These are phyloP conservation scores for Amphiprion percula DNA, from an alignment of 2,113 vertebrate species.

Conservation along the genomic window DNA sequence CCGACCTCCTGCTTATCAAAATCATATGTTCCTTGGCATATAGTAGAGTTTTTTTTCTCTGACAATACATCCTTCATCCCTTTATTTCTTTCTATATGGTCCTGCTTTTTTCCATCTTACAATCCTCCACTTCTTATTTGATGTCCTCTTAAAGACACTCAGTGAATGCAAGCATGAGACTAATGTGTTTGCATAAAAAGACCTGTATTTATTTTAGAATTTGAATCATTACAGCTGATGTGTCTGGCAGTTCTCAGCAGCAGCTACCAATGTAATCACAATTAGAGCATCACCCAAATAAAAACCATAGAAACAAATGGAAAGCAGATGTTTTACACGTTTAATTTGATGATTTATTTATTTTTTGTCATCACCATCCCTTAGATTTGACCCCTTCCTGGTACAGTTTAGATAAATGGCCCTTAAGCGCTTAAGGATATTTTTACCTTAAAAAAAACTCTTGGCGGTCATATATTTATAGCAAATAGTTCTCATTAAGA, in stretches of 20 bases:
- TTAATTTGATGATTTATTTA: too few relatives aligned
- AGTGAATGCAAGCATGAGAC: background rate
- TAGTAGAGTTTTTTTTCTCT: background rate
- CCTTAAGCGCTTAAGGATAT: too few relatives aligned
- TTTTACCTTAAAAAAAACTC: background rate
- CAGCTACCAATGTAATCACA: too few relatives aligned
- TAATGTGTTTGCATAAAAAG: background rate
- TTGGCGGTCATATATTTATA: background rate
- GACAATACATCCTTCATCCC: constrained; percentile 9
- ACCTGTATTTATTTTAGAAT: too few relatives aligned
- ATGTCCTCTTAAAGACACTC: background rate
- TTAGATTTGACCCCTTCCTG: too few relatives aligned
- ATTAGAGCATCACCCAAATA: too few relatives aligned
- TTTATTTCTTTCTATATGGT: constrained; percentile 16
- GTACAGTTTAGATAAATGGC: too few relatives aligned
- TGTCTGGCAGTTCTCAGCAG: too few relatives aligned
- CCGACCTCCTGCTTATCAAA: constrained; percentile 38
- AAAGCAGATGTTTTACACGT: too few relatives aligned
- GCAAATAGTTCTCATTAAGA: background rate
- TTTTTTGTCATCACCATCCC: too few relatives aligned
- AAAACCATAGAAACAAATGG: too few relatives aligned
- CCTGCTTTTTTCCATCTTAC: background rate
- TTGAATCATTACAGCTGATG: too few relatives aligned
- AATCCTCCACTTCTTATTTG: background rate
- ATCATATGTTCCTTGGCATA: constrained; percentile 41